A percentile compares a stretch with the other conserved stretches of the same genome.
These are phyloP conservation scores for Cebus imitator DNA, from an alignment of 2,113 vertebrate genomes.

Conservation along the genomic window DNA sequence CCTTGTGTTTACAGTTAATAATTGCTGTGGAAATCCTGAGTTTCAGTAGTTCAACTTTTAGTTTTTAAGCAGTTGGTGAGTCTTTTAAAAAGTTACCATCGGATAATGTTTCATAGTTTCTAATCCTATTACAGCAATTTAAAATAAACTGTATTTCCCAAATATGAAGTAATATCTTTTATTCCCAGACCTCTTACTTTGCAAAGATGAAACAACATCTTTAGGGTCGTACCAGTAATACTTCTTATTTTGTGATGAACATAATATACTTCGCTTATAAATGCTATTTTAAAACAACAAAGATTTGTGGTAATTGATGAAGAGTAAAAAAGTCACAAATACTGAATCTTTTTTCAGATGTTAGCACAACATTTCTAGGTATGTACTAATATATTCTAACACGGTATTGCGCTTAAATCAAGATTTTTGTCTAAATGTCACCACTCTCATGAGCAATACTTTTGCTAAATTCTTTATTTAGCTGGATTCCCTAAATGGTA, in stretches of 20 bases:
- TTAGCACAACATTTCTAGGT: background rate
- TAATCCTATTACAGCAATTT: background rate
- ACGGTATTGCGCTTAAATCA: constrained; percentile 58
- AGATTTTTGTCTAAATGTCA: constrained; percentile 83
- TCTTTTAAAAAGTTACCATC: constrained; percentile 15
- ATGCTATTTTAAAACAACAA: background rate
- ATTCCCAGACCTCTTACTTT: background rate
- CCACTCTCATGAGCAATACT: constrained; percentile 77
- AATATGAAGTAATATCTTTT: background rate
- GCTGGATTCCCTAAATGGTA: constrained; percentile 72
- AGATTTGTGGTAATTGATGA: background rate
- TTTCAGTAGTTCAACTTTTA: constrained; percentile 28
- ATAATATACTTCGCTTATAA: background rate
- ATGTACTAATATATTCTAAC: background rate
- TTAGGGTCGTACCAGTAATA: background rate
- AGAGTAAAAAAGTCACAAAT: background rate
- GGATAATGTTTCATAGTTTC: constrained; percentile 20
- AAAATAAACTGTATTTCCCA: background rate
- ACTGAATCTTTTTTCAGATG: background rate
- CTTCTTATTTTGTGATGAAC: background rate
- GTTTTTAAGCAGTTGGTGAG: constrained; percentile 40
- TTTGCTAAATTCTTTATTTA: constrained; percentile 75
- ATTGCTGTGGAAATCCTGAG: constrained; percentile 27
- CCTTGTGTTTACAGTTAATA: background rate
- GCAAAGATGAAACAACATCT: background rate